phyloP scores from a whole-genome alignment of 1,140 invertebrate genomes.

The Argopecten irradians region DNA sequence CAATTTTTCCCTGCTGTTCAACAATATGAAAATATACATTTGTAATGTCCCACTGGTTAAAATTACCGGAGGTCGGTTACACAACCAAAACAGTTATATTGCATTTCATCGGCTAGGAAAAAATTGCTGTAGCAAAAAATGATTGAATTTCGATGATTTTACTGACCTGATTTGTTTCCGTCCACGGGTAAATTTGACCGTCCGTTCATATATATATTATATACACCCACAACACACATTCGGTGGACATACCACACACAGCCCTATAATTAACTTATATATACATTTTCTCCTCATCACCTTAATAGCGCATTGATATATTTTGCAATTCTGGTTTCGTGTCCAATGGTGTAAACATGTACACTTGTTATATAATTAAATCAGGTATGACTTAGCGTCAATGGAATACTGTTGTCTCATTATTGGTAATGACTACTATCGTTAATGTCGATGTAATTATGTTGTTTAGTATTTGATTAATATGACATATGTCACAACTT shows the following conservation, averaged over 20 bases:
- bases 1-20: not conserved
- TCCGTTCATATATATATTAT: conserved; percentile 25
- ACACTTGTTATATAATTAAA: no score
- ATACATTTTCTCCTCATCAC: no score
- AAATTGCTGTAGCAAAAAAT: not conserved
- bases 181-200: not conserved
- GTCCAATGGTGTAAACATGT: no score
- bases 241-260: not conserved
- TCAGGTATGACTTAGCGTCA: no score
- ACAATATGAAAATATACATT: conserved; percentile 13
- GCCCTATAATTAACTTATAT: not conserved
- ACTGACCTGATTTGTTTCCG: not conserved
- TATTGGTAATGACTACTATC: no score
- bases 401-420: no score
- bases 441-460: no score
- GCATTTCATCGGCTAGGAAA: conserved; percentile 2
- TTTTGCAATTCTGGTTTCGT: no score
- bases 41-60: not conserved
- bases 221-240: not conserved
- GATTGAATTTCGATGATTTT: not conserved
- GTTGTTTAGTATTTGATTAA: no score
- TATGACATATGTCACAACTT: no score
- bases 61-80: not conserved
- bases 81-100: not conserved
- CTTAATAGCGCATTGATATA: no score